Percentiles rank a stretch among this genome's conserved stretches.
phyloP scores from a whole-genome alignment of 2,113 vertebrate genomes.

The Nyctereutes procyonoides region DNA sequence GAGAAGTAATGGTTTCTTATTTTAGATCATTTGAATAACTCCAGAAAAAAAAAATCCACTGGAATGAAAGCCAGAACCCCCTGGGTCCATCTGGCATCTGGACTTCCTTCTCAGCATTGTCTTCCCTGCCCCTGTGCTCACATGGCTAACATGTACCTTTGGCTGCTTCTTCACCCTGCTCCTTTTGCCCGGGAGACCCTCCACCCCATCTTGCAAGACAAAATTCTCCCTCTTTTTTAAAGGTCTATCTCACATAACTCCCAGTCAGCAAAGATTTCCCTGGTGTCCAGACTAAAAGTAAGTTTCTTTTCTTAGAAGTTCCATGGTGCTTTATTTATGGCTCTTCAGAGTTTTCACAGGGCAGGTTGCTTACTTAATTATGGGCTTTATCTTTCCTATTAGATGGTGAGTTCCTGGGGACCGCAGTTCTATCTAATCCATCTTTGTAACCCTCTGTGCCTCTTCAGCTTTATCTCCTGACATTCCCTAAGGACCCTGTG shows the following conservation, averaged over 20 bases:
- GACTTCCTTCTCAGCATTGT: too few species aligned
- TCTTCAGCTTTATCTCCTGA: not conserved
- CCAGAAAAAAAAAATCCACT: not conserved
- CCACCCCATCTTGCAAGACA: accelerated
- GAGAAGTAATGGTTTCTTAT: conserved; percentile 25
- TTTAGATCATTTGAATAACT: conserved; percentile 11
- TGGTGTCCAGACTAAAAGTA: not conserved
- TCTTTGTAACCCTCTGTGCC: not conserved
- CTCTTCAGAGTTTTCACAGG: not conserved
- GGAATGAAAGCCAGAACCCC: not conserved
- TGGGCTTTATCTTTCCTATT: not conserved
- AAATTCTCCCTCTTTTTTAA: not conserved
- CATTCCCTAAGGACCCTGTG: accelerated
- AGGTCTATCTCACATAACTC: accelerated
- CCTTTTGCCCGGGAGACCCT: too few species aligned
- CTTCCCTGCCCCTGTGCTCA: not conserved
- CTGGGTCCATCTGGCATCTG: accelerated
- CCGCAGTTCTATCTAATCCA: accelerated
- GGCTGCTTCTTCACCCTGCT: accelerated
- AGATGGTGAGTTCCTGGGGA: accelerated
- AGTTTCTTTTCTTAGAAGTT: not conserved
- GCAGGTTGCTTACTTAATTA: not conserved
- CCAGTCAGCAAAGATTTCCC: not conserved
- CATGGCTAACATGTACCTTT: accelerated
- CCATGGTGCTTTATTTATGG: accelerated